phyloP scores from a whole-genome alignment of 2,797 vertebrate species.

The Falco naumanni region DNA sequence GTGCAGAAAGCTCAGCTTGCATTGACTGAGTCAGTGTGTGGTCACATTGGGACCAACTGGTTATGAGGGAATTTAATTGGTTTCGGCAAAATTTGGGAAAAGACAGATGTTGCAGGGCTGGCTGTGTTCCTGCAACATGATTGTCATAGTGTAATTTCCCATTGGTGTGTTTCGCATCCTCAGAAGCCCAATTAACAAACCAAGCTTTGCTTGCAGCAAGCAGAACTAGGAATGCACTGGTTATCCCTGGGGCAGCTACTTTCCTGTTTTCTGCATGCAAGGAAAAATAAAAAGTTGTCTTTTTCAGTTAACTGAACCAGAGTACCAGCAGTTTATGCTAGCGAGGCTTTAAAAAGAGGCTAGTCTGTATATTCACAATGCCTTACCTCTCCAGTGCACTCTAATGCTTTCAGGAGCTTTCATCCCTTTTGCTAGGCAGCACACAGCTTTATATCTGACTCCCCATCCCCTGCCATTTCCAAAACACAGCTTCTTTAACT shows the following conservation, averaged over 20 bases:
- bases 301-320: conserved; percentile 4
- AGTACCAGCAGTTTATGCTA: neutral
- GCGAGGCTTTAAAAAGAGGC: neutral
- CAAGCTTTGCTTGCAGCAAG: conserved; percentile 13
- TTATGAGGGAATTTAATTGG: conserved; percentile 40
- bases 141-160: conserved; percentile 31
- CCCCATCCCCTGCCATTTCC: neutral
- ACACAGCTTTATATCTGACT: neutral
- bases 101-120: conserved; percentile 56
- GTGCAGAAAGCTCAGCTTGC: neutral
- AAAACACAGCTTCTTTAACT: neutral
- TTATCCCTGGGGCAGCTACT: neutral
- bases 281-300: neutral
- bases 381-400: neutral
- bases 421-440: neutral
- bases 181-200: conserved; percentile 38
- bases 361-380: neutral
- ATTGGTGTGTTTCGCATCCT: neutral
- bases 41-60: conserved; percentile 15
- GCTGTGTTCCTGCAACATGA: conserved; percentile 1
- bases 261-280: neutral
- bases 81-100: conserved; percentile 1
- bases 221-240: neutral
- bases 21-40: neutral
- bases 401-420: neutral